Evolutionary conservation across 64 coral and sea anemone species (phyloP), one percentile per base, ranked within the genome.

Genomic region (Montipora capricornis): DNA sequence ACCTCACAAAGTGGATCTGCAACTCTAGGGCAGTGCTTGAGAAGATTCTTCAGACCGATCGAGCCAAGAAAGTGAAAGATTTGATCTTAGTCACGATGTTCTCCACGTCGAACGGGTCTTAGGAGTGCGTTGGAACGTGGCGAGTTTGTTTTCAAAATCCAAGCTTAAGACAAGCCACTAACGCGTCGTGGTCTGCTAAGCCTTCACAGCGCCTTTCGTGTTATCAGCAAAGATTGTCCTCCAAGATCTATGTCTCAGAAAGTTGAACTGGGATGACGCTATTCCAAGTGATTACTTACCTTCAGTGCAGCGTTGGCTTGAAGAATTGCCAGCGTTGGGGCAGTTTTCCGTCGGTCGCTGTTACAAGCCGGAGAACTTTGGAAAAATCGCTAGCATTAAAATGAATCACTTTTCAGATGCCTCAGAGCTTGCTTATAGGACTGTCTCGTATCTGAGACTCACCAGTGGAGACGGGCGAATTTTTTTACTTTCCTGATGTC

Each of bases 381-480:
- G 53, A 57, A 11, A 57, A 57, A 57, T 57, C 53, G 3, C 53
- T 8, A 0, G 53, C 53, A 57, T 84, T 12, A 3, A 84, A 61
- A 14, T 84, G 0, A 58, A 84, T 84, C 81, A 84, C 47, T 84
- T 84, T 49, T 61, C 49, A 60, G 81, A 67, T 60, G 55, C 81
- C 0, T 66, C 0, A n/a, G 81, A 84, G 47, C 1, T 67, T 15
- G 81, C 49, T 60, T 84, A 84, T 45, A 58, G 81, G 12, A 3
- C 81, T 15, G 81, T 20, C 2, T 61, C 51, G 13, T 84, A 84
- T 45, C 60, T 84, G 12, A 57, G 52, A 84, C 17, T 84, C 47
- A 45, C 4, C 19, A 60, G 62, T 45, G 49, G 6, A 2, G 47
- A 84, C 52, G 81, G 46, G 44, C 17, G 14, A 3, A 4, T 59